Evolutionary conservation across 2,797 vertebrate genomes (phyloP).

Genomic region (Sebastes nivosus): DNA sequence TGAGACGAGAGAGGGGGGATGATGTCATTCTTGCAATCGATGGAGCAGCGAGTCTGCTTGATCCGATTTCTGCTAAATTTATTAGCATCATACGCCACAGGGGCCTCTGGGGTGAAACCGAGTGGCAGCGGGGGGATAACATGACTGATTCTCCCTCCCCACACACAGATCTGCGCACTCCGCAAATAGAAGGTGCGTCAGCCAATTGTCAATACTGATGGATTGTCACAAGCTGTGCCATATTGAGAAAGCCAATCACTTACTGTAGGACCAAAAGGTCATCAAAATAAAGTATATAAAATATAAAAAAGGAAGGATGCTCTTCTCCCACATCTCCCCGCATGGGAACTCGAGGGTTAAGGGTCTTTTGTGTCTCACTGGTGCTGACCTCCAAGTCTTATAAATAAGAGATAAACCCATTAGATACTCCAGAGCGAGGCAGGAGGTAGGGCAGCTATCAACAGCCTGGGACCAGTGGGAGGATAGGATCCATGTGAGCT

Average conservation of each 20-base stretch:
- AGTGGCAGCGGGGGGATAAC: constrained; percentile 30
- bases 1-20: constrained; percentile 34
- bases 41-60: constrained; percentile 54
- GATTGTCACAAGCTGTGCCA: neutral
- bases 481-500: constrained; percentile 57
- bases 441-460: constrained; percentile 37
- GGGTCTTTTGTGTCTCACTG: constrained; percentile 13
- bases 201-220: constrained; percentile 24
- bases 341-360: constrained; percentile 2
- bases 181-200: constrained; percentile 11
- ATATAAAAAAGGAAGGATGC: neutral
- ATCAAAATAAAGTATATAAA: neutral
- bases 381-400: constrained; percentile 51
- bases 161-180: constrained; percentile 26
- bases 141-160: constrained; percentile 27
- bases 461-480: constrained; percentile 49
- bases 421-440: constrained; percentile 42
- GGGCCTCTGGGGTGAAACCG: constrained; percentile 54
- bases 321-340: neutral
- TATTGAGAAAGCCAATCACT: constrained; percentile 13
- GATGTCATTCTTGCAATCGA: constrained; percentile 76
- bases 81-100: constrained; percentile 59
- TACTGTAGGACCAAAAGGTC: neutral
- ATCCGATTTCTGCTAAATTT: constrained; percentile 74
- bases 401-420: constrained; percentile 70